A percentile compares a stretch with the other conserved stretches of the same genome.
These are phyloP conservation scores for Gasteruption jaculator DNA, from an alignment of 2,888 invertebrate genomes.

Conservation along the genomic window DNA sequence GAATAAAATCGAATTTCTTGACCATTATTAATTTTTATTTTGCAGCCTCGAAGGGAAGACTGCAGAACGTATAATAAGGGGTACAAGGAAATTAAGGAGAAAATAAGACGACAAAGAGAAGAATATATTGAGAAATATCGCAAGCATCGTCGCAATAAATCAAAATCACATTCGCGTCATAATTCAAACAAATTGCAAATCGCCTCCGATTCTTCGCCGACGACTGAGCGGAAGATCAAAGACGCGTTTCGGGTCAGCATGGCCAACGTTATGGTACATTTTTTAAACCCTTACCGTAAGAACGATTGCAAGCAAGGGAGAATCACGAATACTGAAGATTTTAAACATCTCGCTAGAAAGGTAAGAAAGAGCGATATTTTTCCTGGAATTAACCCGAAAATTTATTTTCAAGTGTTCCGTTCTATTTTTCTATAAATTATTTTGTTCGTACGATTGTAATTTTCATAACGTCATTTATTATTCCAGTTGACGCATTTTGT, in stretches of 20 bases:
- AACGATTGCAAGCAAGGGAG: constrained; percentile 78
- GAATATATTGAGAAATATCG: constrained; percentile 52
- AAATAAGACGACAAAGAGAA: constrained; percentile 67
- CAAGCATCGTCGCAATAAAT: constrained; percentile 48
- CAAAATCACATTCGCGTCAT: constrained; percentile 42
- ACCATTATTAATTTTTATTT: constrained; percentile 12
- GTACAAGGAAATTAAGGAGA: constrained; percentile 77
- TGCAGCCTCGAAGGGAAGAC: constrained; percentile 76
- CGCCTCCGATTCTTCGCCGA: constrained; percentile 53
- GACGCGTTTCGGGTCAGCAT: constrained; percentile 78
- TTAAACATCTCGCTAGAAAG: constrained; percentile 92
- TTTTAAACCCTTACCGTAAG: constrained; percentile 83
- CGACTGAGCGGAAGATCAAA: constrained; percentile 68
- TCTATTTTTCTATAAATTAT: constrained; percentile 2
- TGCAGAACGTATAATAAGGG: constrained; percentile 70
- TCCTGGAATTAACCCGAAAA: neutral
- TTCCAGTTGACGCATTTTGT: constrained; percentile 90
- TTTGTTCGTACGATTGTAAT: constrained; percentile 6
- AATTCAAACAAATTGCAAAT: constrained; percentile 39
- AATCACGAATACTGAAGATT: constrained; percentile 86
- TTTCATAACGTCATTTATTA: constrained; percentile 11
- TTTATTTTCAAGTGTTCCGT: constrained; percentile 5
- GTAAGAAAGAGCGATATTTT: constrained; percentile 50
- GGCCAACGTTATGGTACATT: constrained; percentile 79
- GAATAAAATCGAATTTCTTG: constrained; percentile 5